Base-by-base conservation (phyloP, 2,797 vertebrate genomes). In the Melanotaenia maccullochi region DNA sequence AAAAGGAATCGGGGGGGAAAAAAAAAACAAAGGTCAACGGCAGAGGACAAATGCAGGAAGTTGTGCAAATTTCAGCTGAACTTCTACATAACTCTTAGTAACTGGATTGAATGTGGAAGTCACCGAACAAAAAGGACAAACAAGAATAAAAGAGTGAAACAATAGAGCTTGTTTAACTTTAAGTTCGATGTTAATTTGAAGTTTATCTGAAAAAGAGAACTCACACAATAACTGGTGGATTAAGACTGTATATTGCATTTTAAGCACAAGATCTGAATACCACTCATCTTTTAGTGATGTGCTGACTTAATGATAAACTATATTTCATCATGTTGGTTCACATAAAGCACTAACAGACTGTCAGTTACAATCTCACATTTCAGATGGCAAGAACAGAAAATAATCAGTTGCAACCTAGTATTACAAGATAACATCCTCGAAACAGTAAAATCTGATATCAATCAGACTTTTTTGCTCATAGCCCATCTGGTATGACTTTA, bases 361-460 rank as follows among this genome's bases (percentile, higher is more conserved):
- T 49, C 42, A 28, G 67, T 52, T 56, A 30, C 4, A 42, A 3
- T 1, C 4, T 16, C 42, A 42, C 1, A 36, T 22, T 54, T 65
- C n/a, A 0, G 16, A 28, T 30, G 6, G 30, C 16, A 51, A 28
- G 35, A 32, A 38, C 18, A 32, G 22, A 59, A 3, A 66, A 42
- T 1, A 56, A 49, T 22, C 47, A 22, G 24, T 4, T 51, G 60
- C 56, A 14, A 64, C 13, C 14, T 44, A 52, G n/a, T 40, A 49
- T 42, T 35, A 65, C 20, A 6, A 1, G 22, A 33, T 54, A 33
- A 7, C 22, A 54, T 49, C 16, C 3, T 4, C 28, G 79, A 61
- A 59, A 44, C 38, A 75, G 52, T 77, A 71, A 74, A 84, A 83
- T 79, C 75, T 24, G 65, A 77, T 71, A 68, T 49, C 60, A 78